These are phyloP conservation scores for Sarcophaga peregrina DNA, from an alignment of 1,140 invertebrate species.

Conservation along the genomic window DNA sequence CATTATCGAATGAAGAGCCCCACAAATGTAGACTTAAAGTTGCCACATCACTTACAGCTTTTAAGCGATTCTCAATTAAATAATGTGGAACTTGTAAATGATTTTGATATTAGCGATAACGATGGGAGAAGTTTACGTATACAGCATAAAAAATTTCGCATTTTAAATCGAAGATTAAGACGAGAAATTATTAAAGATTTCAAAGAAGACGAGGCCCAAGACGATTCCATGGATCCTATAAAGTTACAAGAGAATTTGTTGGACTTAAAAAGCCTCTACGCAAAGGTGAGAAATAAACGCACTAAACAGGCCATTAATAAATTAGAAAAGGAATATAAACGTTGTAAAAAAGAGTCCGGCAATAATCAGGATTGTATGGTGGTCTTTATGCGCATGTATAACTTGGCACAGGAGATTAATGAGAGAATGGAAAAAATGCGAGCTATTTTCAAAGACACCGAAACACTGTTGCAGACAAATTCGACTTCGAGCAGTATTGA, in stretches of 20 bases:
- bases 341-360: constrained; percentile 57
- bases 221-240: constrained; percentile 54
- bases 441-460: constrained; percentile 53
- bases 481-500: constrained; percentile 22
- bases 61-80: not conserved
- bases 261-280: constrained; percentile 51
- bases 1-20: constrained; percentile 31
- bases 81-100: not conserved
- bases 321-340: constrained; percentile 55
- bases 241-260: constrained; percentile 48
- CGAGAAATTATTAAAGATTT: not conserved
- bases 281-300: constrained; percentile 55
- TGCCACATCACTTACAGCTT: not conserved
- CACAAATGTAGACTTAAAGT: not conserved
- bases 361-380: constrained; percentile 53
- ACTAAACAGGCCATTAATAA: constrained; percentile 50
- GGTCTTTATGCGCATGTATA: constrained; percentile 59
- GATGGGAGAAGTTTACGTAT: not conserved
- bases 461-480: constrained; percentile 30
- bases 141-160: constrained; percentile 11
- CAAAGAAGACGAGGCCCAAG: not conserved
- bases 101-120: not conserved
- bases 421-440: constrained; percentile 64
- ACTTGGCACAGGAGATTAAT: constrained; percentile 58
- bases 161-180: not conserved